Conservation (phyloP, 2,797 vertebrate genomes). For the Xenops minutus region DNA sequence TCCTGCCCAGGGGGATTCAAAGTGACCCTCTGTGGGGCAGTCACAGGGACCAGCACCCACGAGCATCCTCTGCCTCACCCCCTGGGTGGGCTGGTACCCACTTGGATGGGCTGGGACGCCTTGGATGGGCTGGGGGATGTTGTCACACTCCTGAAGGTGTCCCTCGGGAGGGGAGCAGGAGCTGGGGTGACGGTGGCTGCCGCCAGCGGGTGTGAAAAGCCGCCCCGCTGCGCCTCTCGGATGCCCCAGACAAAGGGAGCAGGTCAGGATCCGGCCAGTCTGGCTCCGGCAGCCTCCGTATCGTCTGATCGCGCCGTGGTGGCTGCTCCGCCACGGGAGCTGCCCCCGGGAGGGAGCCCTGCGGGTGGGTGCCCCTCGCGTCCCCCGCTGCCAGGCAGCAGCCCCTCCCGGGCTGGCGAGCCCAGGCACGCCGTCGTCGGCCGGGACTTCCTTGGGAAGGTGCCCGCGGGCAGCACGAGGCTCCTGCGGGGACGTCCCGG, state of each 20-base stretch:
- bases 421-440: background rate
- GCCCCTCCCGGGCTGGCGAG: background rate
- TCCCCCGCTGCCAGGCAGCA: background rate
- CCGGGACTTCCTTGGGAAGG: conserved; percentile 46
- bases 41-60: background rate
- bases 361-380: background rate
- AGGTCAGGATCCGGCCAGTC: conserved; percentile 37
- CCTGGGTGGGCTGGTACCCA: background rate
- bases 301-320: background rate
- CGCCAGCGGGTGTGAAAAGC: conserved; percentile 13
- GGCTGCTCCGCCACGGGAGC: background rate
- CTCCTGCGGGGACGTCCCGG: background rate
- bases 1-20: background rate
- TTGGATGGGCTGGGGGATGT: background rate
- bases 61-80: fast-evolving
- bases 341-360: background rate
- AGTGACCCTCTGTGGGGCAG: background rate
- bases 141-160: background rate
- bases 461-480: background rate
- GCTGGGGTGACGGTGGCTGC: background rate
- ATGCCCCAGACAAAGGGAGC: conserved; percentile 34
- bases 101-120: background rate
- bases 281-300: conserved; percentile 3
- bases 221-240: background rate
- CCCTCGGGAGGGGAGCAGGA: background rate